A percentile compares a stretch with the other conserved stretches of the same genome.
These are phyloP conservation scores for Doris montereyensis DNA, from an alignment of 2,888 invertebrate species.

Conservation along the genomic window DNA sequence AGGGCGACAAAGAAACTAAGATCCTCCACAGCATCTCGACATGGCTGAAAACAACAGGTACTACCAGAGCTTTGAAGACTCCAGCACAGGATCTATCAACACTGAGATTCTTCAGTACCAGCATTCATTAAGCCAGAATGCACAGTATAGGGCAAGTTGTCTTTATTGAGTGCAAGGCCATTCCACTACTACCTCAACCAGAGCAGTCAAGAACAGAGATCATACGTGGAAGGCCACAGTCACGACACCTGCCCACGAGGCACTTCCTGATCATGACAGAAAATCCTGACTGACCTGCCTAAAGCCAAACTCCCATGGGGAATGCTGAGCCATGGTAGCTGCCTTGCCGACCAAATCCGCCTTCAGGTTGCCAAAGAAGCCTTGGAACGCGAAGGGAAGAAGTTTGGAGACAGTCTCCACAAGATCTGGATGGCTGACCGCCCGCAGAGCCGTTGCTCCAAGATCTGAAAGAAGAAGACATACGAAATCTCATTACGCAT, in stretches of 20 bases:
- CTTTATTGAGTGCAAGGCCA: too few relatives aligned
- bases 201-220: too few relatives aligned
- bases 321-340: conserved; percentile 46
- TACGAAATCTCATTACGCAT: too few relatives aligned
- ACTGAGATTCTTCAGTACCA: too few relatives aligned
- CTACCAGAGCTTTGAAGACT: too few relatives aligned
- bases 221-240: too few relatives aligned
- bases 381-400: conserved; percentile 54
- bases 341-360: conserved; percentile 42
- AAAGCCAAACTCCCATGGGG: conserved; percentile 61
- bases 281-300: conserved; percentile 55
- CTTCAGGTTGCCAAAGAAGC: conserved; percentile 42
- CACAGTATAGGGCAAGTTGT: background rate
- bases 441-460: conserved; percentile 43
- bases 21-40: too few relatives aligned
- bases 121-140: background rate
- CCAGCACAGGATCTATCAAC: background rate
- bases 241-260: too few relatives aligned
- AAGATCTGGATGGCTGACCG: conserved; percentile 47
- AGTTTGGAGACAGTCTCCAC: conserved; percentile 54
- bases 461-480: conserved; percentile 13
- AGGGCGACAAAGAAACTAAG: too few relatives aligned
- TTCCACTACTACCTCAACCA: too few relatives aligned
- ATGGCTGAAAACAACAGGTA: too few relatives aligned
- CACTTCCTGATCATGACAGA: too few relatives aligned